These are phyloP conservation scores for Schrankia costaestrigalis DNA, from an alignment of 2,888 invertebrate genomes.

Conservation along the genomic window DNA sequence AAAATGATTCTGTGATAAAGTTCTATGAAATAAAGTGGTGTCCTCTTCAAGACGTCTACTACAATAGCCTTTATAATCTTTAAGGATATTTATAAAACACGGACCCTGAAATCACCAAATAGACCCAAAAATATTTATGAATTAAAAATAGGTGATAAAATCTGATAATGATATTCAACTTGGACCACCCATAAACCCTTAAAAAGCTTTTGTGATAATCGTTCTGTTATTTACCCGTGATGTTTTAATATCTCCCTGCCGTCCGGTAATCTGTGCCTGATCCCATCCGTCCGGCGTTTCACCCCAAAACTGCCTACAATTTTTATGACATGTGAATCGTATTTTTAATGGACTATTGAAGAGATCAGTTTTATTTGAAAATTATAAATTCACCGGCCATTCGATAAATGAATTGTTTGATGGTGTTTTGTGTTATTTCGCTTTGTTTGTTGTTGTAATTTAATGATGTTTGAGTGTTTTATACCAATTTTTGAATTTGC, in stretches of 20 bases:
- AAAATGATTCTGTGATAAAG: too few relatives aligned
- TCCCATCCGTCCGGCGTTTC: constrained; percentile 12
- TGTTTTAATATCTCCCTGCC: constrained; percentile 43
- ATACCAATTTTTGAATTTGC: too few relatives aligned
- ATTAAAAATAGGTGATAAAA: too few relatives aligned
- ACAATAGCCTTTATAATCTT: too few relatives aligned
- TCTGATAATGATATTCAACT: constrained; percentile 7
- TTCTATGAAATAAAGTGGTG: too few relatives aligned
- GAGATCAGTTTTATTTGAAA: constrained; percentile 12
- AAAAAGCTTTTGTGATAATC: constrained; percentile 48
- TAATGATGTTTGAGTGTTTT: too few relatives aligned
- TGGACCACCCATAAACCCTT: constrained; percentile 29
- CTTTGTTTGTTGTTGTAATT: too few relatives aligned
- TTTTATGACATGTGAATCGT: constrained; percentile 27
- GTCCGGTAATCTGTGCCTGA: constrained; percentile 19
- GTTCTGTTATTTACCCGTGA: constrained; percentile 38
- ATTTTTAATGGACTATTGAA: constrained; percentile 16
- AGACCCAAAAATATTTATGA: not conserved
- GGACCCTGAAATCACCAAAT: not conserved
- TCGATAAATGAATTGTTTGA: too few relatives aligned
- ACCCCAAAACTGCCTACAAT: constrained; percentile 11
- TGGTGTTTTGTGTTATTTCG: too few relatives aligned
- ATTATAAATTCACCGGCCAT: constrained; percentile 3
- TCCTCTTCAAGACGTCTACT: too few relatives aligned
- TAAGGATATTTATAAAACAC: too few relatives aligned